Conservation (phyloP, 2,113 vertebrate genomes). For the Orthonyx spaldingii region DNA sequence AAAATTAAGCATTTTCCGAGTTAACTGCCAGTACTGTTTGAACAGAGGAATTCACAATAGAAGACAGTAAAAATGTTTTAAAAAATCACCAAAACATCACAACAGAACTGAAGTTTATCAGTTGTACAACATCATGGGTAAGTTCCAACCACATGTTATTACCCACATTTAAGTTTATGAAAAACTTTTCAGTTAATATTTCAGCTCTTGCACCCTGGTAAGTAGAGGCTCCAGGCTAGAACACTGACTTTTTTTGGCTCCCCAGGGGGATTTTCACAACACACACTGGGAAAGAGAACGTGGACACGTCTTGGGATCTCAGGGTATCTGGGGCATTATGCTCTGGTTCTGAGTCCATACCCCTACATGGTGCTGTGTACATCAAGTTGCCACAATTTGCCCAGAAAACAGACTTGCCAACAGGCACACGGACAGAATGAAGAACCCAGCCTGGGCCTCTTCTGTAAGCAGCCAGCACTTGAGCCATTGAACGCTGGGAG, state of each 20-base stretch:
- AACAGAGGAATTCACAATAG: neutral
- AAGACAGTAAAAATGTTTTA: neutral
- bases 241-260: neutral
- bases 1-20: neutral
- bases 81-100: neutral
- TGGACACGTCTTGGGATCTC: fast-evolving
- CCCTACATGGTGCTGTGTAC: fast-evolving
- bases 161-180: neutral
- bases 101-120: neutral
- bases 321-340: fast-evolving
- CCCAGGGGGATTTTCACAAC: neutral
- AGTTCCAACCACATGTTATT: neutral
- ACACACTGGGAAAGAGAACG: fast-evolving
- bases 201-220: neutral
- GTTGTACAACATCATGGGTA: neutral
- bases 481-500: neutral
- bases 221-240: neutral
- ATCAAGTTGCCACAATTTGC: neutral
- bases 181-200: neutral
- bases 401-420: neutral
- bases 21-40: neutral
- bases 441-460: neutral
- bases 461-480: neutral
- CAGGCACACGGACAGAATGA: neutral
- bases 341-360: neutral